These are phyloP conservation scores for Drepana falcataria DNA, from an alignment of 2,888 invertebrate genomes.

Conservation along the genomic window DNA sequence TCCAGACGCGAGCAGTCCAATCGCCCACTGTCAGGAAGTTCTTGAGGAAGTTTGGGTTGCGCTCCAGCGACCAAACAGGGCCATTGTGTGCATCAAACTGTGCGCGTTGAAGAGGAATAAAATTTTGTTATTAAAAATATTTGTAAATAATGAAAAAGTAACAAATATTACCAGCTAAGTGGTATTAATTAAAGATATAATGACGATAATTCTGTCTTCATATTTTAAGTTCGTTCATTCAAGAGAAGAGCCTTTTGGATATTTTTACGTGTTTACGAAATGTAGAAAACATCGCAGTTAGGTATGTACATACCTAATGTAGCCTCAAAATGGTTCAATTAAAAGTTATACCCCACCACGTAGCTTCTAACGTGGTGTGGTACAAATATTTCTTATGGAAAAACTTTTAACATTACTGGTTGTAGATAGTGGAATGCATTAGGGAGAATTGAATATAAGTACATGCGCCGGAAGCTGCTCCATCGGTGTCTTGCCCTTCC, in stretches of 20 bases:
- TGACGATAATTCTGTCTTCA: no score
- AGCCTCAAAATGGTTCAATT: no score
- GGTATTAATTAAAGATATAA: no score
- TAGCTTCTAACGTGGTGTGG: no score
- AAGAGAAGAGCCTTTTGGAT: no score
- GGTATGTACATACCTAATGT: no score
- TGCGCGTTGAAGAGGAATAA: not conserved
- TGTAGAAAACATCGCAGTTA: no score
- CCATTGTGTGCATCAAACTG: conserved; percentile 86
- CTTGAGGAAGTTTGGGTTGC: conserved; percentile 95
- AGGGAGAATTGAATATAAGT: not conserved
- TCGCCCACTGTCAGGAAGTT: conserved; percentile 96
- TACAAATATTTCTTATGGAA: not conserved
- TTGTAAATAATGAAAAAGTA: no score
- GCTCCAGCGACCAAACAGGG: conserved; percentile 89
- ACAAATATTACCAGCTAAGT: no score
- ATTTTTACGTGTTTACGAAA: no score
- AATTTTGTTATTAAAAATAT: not conserved
- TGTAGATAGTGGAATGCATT: not conserved
- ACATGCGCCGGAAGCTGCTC: conserved; percentile 82
- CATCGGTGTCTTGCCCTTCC: conserved; percentile 82
- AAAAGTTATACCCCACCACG: no score
- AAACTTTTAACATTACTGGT: not conserved
- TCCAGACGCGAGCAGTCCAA: conserved; percentile 95
- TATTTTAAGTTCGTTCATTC: no score